These are phyloP conservation scores for Dendrophyllia cribrosa DNA, from an alignment of 64 coral and sea anemone species.

Conservation along the genomic window DNA sequence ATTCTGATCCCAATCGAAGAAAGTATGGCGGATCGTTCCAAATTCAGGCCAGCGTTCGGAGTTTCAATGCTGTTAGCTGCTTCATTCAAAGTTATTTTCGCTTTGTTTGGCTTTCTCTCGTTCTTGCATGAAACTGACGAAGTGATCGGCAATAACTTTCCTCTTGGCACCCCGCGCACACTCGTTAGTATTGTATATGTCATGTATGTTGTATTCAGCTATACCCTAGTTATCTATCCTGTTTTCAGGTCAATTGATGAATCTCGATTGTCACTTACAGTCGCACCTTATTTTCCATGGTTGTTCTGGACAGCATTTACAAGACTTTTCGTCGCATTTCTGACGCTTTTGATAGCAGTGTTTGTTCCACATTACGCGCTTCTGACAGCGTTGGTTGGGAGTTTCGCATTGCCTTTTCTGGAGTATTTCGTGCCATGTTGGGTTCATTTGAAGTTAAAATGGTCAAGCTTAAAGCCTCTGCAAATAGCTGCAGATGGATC, in stretches of 20 bases:
- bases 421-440: background rate
- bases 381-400: background rate
- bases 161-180: background rate
- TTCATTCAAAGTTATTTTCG: background rate
- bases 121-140: background rate
- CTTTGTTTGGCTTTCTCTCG: background rate
- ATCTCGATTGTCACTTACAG: background rate
- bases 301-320: background rate
- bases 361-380: background rate
- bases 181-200: background rate
- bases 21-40: background rate
- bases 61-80: no score
- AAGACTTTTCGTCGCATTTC: background rate
- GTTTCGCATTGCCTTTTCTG: background rate
- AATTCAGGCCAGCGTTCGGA: background rate
- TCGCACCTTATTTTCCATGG: background rate
- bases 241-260: background rate
- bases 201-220: background rate
- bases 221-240: background rate
- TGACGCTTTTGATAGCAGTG: background rate
- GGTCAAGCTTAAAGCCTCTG: background rate
- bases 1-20: background rate
- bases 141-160: background rate
- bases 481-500: background rate
- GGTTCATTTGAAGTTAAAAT: constrained; percentile 1